Base-by-base conservation (phyloP, 92 coral and sea anemone species). In the Zoanthus solanderi region DNA sequence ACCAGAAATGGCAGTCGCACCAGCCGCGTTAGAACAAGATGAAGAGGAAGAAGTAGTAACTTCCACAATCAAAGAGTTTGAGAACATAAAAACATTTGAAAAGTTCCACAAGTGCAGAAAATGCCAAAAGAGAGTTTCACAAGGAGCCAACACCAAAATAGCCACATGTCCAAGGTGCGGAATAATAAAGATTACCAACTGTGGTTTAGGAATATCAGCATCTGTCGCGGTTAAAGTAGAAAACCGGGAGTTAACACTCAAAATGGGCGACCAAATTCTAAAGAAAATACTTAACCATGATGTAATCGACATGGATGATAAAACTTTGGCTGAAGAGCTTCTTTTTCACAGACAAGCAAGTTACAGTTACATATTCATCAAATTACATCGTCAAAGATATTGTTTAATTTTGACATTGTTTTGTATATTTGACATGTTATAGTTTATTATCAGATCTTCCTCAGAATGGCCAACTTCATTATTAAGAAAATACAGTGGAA, bases 111-210 rank as follows among this genome's bases (percentile, higher is more conserved):
- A 47, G 52, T 47, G 52, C 52, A 8, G 63, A 57, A 57, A 57
- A 57, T 57, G 63, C 63, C 63, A 57, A 57, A 57, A 2, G 63
- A 57, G 63, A 57, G 63, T 57, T 57, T 57, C 63, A 57, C 63
- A 57, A 1, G 63, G 63, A 57, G 63, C 63, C 63, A 57, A 57
- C 14, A 57, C 63, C 63, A 57, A 57, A 57, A 57, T 57, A 2
- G 63, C 63, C 63, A 57, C 63, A 57, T 57, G 63, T 57, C 63
- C 63, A 57, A 57, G 63, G 63, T 57, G 63, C 63, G 63, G 63
- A 57, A 57, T 57, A 57, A 57, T 57, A 57, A 57, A 57, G 63
- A 57, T 57, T 57, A 57, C 63, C 63, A 57, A 57, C 63, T 57
- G 63, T 57, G 63, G 63, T 57, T 57, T 57, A 57, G 63, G 63